Base-by-base conservation (phyloP, 2,888 invertebrate species). In the Drosophila nigritarsus region DNA sequence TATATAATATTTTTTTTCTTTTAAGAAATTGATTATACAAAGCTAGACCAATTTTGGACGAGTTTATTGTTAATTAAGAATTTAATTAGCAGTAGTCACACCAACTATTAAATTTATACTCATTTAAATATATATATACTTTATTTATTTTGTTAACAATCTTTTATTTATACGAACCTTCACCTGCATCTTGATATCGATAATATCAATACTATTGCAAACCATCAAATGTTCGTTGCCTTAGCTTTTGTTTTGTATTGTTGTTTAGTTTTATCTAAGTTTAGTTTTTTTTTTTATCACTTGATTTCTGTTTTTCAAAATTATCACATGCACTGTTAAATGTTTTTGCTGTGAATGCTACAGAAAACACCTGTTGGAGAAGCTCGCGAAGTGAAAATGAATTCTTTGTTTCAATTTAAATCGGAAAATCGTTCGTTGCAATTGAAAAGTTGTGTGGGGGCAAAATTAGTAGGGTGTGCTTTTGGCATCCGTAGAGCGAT, bases 151-250 rank as follows among this genome's bases (percentile, higher is more conserved):
- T 70, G 9, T 56, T 64, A 40, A 30, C 30, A 24, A 20, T 67
- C 64, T 62, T n/a, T 38, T 34, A 6, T 34, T 48, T 40, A 62
- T 73, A 89, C 84, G 65, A 73, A 90, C 90, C 90, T 90, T 90
- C 68, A 91, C 66, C 88, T 90, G 90, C 90, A 90, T 90, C 65
- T 85, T 89, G 40, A 89, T 76, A 74, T 79, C 82, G 58, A 67
- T 58, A 64, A 84, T 61, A 58, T 78, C 65, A 71, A 79, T 64
- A 70, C 81, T 88, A 69, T 83, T 86, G 85, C 90, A 91, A 76
- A 91, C 88, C 91, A 90, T 89, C 75, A 89, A 87, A 78, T 60
- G 29, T 53, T 49, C 27, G 27, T 49, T 49, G 36, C 18, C 65
- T 68, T 50, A 20, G 18, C 34, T 70, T 62, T 49, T 34, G 54